Evolutionary conservation across 1,140 invertebrate genomes (phyloP).

Genomic region (Tetranychus cinnabarinus): DNA sequence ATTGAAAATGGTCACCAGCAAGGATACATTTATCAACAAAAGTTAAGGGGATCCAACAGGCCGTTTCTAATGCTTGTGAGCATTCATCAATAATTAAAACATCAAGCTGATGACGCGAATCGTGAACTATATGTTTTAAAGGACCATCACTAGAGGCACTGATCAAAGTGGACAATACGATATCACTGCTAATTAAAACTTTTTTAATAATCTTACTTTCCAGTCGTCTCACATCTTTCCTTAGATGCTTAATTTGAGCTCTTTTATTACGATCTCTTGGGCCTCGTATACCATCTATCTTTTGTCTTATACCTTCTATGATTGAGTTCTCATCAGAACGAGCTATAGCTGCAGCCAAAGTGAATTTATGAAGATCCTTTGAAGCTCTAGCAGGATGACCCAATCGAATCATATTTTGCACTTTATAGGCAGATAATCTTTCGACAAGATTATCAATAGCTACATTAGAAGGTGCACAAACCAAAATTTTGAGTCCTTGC

Average conservation of each 20-base stretch:
- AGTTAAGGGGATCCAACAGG: background rate
- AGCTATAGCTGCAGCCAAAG: background rate
- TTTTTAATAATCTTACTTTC: constrained; percentile 23
- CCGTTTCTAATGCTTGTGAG: background rate
- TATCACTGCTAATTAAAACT: constrained; percentile 15
- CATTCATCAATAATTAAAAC: background rate
- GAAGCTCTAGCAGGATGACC: constrained; percentile 32
- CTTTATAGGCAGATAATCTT: constrained; percentile 16
- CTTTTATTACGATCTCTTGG: constrained; percentile 14
- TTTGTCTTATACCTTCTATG: constrained; percentile 26
- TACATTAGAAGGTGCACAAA: constrained; percentile 35
- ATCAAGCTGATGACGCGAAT: background rate
- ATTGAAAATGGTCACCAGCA: constrained; percentile 75
- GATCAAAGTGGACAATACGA: background rate
- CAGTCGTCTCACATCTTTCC: constrained; percentile 24
- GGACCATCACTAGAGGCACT: background rate
- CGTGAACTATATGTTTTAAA: background rate
- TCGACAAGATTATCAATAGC: constrained; percentile 37
- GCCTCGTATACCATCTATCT: constrained; percentile 22
- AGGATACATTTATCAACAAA: constrained; percentile 43
- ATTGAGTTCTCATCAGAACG: constrained; percentile 23
- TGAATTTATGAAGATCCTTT: background rate
- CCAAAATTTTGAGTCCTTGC: constrained; percentile 23
- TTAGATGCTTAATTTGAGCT: constrained; percentile 18
- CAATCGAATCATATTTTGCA: constrained; percentile 23